Evolutionary conservation across 2,113 vertebrate genomes (phyloP).

Genomic region (Thomomys bottae): DNA sequence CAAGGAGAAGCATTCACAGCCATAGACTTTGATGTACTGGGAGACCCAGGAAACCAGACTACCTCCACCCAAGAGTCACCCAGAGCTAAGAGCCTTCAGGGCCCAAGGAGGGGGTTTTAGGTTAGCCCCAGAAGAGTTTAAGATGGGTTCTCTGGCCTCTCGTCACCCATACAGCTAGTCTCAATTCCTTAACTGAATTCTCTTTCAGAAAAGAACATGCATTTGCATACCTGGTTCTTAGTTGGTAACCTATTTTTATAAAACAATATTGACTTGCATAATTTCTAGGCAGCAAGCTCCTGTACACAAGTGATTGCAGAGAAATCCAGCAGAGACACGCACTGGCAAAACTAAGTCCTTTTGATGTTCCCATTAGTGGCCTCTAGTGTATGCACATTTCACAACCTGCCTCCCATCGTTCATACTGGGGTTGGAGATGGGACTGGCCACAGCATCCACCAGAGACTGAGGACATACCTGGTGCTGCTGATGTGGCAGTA

Average conservation of each 20-base stretch:
- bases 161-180: background rate
- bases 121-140: background rate
- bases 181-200: background rate
- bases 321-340: background rate
- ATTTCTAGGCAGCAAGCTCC: background rate
- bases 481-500: background rate
- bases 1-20: background rate
- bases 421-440: background rate
- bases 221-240: conserved; percentile 27
- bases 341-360: background rate
- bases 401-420: background rate
- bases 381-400: background rate
- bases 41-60: background rate
- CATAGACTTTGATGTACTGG: background rate
- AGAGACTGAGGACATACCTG: background rate
- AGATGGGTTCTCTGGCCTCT: background rate
- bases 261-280: conserved; percentile 30
- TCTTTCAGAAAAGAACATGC: background rate
- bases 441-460: background rate
- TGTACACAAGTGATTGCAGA: conserved; percentile 2
- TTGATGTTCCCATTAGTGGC: background rate
- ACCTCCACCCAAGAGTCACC: background rate
- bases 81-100: background rate
- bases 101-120: background rate
- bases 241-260: conserved; percentile 23